Base-by-base conservation (phyloP, 2,113 vertebrate species). In the Saguinus imperator region DNA sequence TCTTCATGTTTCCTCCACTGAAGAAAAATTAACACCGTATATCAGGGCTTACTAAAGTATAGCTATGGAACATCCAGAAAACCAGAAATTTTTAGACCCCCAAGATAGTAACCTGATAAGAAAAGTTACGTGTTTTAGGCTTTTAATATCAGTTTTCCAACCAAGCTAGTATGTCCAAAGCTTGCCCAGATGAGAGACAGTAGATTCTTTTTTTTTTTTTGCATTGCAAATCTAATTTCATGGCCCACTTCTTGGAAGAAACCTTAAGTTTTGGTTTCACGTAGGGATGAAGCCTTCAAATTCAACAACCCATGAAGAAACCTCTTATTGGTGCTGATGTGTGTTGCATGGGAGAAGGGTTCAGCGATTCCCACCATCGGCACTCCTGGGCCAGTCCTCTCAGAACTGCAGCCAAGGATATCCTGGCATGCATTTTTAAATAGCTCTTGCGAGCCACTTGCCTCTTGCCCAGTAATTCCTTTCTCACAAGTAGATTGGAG, bases 1-100 rank as follows among this genome's bases (percentile, higher is more conserved):
- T 98, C 98, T 98, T 98, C 96, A 97, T 98, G 97, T 98, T 98
- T 98, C 97, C 94, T 98, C 23, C 80, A 91, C 97, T 86, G 87
- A 94, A 98, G 97, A 98, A 98, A 98, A 98, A 98, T 98, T 96
- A 96, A 94, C 98, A 92, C 85, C 92, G 93, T 76, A 0, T 87
- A 94, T 97, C 81, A 89, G 75, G 87, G 91, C 89, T 97, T 79
- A 73, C 40, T 94, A 80, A 97, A 97, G 89, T 48, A 83, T 32
- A 89, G 86, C 92, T 97, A 77, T 40, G 97, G 75, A 91, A 72
- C 70, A 97, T 84, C 45, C 57, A 45, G 92, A 86, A 95, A 96
- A 88, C 8, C 85, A 96, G 93, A 95, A 96, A 86, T 96, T 89
- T 97, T 94, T 97, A 80, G 92, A 98, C 97, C 75, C 93, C 37